Evolutionary conservation across 2,797 vertebrate species (phyloP), one percentile per base, ranked within the genome.

Genomic region (Crax fasciolata): DNA sequence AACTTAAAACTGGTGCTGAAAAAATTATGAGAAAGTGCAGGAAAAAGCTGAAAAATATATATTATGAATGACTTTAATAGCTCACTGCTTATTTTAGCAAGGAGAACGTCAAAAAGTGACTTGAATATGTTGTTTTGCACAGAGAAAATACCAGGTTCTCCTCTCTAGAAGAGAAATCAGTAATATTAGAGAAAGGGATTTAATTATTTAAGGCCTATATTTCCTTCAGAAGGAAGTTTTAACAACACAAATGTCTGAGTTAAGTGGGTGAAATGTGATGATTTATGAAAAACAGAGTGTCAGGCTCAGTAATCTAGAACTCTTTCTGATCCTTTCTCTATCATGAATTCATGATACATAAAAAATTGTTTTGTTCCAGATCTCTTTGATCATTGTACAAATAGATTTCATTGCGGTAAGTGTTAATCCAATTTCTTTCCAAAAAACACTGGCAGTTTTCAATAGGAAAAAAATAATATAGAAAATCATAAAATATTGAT

Each of bases 301-400:
- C 81, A 85, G 11, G 27, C 52, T 94, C 78, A 90, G 49, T 87
- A 89, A 77, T 61, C 51, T 51, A 81, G 43, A 27, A 82, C 24
- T 11, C 43, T 51, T 92, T 89, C 65, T 85, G 21, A 80, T 78
- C 46, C 55, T 75, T 52, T 95, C 81, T 95, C 81, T 51, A 75
- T 13, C 39, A 78, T 7, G n/a, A 92, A 67, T 71, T 32, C 66
- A 38, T 88, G 54, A 71, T 77, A 79, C 46, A 49, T 14, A 72
- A 51, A 85, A 9, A 91, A 66, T 79, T 71, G 12, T 80, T 91
- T 90, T 87, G 49, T 84, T 17, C 30, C 32, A 67, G 9, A 25
- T 89, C 87, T 43, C 68, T 87, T 94, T 93, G 27, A 30, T 89
- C 80, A 38, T 68, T 90, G 66, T 62, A 78, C 48, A 92, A 93